Percentiles rank a stretch among this genome's conserved stretches.
These are phyloP conservation scores for Gambelia wislizenii DNA, from an alignment of 2,797 vertebrate genomes.

Conservation along the genomic window DNA sequence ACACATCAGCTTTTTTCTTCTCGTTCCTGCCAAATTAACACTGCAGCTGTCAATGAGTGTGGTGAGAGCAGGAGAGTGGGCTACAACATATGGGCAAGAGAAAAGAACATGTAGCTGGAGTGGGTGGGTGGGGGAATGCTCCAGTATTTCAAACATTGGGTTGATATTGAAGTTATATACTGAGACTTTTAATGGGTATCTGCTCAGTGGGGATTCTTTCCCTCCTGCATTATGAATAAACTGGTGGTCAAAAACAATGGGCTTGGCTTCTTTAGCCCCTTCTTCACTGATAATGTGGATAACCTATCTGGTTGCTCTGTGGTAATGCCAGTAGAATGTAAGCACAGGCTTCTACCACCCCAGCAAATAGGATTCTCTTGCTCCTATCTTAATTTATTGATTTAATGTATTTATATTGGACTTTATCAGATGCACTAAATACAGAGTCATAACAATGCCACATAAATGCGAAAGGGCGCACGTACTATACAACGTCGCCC, in stretches of 20 bases:
- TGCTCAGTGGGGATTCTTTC: not conserved
- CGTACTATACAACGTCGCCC: too few species aligned
- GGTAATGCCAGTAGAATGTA: not conserved
- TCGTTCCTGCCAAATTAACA: not conserved
- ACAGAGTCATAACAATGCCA: too few species aligned
- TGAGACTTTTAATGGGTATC: not conserved
- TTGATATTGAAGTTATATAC: not conserved
- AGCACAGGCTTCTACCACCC: not conserved
- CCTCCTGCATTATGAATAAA: not conserved
- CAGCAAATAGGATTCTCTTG: not conserved
- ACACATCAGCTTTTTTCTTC: not conserved
- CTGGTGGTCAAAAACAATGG: not conserved
- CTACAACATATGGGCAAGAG: not conserved
- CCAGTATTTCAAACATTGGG: not conserved
- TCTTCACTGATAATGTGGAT: not conserved
- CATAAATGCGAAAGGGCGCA: too few species aligned
- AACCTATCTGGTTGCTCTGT: not conserved
- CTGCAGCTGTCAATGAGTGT: not conserved
- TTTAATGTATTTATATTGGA: too few species aligned
- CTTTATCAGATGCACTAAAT: too few species aligned
- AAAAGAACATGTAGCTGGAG: not conserved
- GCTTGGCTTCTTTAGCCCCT: not conserved
- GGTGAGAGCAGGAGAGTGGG: not conserved
- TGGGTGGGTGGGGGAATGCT: too few species aligned
- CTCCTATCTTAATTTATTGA: not conserved